Evolutionary conservation across 2,797 vertebrate genomes (phyloP), one percentile per base, ranked within the genome.

Genomic region (Neosalanx taihuensis): DNA sequence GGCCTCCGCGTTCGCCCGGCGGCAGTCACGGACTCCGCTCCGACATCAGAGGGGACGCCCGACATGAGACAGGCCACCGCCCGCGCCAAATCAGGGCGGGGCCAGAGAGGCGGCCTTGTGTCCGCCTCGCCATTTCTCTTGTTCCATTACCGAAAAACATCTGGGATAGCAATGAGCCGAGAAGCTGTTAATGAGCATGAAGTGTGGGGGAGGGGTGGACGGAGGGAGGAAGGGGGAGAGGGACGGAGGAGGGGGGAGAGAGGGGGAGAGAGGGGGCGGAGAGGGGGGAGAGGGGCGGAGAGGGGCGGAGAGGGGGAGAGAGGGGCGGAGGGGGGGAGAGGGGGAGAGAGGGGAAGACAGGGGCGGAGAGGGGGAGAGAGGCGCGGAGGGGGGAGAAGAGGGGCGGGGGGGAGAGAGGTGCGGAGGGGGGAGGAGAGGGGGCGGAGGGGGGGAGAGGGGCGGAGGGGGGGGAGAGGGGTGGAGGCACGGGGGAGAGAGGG

Each of bases 121-220:
- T 88, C 87, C 84, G 87, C 76, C 86, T 74, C 81, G 72, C 76
- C 69, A 66, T 83, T 87, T 83, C 76, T 83, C 79, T 70, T 86
- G 81, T 90, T 91, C 89, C 84, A 92, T 90, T 89, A 87, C 73
- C 20, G 53, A 68, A 79, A 88, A 90, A 87, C 90, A 89, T 91
- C 88, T 89, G 89, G 84, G 74, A 74, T 78, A 81, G 84, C 88
- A 91, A 89, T 91, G 89, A 92, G 88, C 86, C 79, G 72, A 81
- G 78, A 89, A 88, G 81, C 85, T 78, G 89, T 92, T 91, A 91
- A 89, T 86, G 88, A 83, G 84, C 80, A 73, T 23, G 59, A 65
- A 74, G 62, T 70, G 20, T 57, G 17, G 5, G 74, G 65, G 77
- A 41, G 37, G 37, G 37, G 10, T 41, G 37, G 37, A 30, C 17